phyloP scores from a whole-genome alignment of 2,113 vertebrate species.

The Bothrops jararaca region DNA sequence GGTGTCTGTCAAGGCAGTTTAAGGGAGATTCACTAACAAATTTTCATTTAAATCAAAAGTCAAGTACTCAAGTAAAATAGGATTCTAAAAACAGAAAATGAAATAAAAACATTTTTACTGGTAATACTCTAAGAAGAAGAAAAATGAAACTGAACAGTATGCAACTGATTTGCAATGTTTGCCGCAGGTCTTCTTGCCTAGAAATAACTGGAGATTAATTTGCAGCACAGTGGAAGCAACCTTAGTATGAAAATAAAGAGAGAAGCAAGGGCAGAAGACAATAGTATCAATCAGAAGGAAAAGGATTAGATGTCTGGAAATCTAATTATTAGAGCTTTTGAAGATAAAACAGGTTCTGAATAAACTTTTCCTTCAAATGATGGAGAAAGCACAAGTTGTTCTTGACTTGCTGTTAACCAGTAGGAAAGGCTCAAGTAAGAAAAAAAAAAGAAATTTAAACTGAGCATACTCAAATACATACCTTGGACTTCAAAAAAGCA shows the following conservation, averaged over 20 bases:
- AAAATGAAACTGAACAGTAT: background rate
- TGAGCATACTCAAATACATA: background rate
- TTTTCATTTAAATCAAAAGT: background rate
- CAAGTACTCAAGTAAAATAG: background rate
- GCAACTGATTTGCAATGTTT: background rate
- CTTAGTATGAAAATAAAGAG: background rate
- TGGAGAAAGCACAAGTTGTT: background rate
- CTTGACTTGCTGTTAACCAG: background rate
- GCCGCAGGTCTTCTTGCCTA: background rate
- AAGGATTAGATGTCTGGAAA: background rate
- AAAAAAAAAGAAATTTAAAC: background rate
- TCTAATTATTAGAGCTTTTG: background rate
- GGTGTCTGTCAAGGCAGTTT: background rate
- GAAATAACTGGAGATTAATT: background rate
- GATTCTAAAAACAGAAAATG: background rate
- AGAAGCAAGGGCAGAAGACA: background rate
- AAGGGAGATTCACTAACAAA: background rate
- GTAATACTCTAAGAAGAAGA: background rate
- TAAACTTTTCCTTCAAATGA: background rate
- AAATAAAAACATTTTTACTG: background rate
- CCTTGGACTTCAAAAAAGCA: background rate
- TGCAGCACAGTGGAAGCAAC: background rate
- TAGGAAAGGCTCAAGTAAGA: background rate
- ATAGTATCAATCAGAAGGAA: background rate
- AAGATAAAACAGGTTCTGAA: background rate